Percentiles rank a stretch among this genome's conserved stretches.
Evolutionary conservation across 2,113 vertebrate species (phyloP).

Genomic region (Chlamydotis undulata): DNA sequence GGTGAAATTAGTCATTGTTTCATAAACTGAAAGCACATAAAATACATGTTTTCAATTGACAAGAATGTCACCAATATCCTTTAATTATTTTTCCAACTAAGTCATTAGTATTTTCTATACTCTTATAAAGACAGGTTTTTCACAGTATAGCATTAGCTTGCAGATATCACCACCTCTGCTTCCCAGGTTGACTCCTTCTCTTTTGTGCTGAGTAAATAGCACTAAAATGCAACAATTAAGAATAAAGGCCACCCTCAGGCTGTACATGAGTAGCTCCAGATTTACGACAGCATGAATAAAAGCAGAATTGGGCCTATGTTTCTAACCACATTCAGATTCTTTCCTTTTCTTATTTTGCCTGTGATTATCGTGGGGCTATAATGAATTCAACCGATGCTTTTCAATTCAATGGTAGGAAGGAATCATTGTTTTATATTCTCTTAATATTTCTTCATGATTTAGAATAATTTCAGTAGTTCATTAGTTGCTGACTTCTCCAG

Average conservation of each 20-base stretch:
- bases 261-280: background rate
- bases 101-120: conserved; percentile 48
- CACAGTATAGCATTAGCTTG: conserved; percentile 40
- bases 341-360: background rate
- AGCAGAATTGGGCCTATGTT: background rate
- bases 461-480: background rate
- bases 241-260: conserved; percentile 38
- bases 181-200: conserved; percentile 11
- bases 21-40: conserved; percentile 55
- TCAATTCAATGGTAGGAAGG: background rate
- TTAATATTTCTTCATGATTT: background rate
- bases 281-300: conserved; percentile 14
- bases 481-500: background rate
- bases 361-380: background rate
- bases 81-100: conserved; percentile 60
- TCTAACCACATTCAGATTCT: background rate
- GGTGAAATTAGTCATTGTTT: conserved; percentile 66
- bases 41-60: conserved; percentile 48
- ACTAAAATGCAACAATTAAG: conserved; percentile 40
- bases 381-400: background rate
- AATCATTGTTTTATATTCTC: background rate
- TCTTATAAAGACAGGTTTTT: conserved; percentile 9
- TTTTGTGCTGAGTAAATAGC: conserved; percentile 26
- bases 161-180: conserved; percentile 41
- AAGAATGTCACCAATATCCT: conserved; percentile 49